Base-by-base conservation (phyloP, 2,797 vertebrate species). In the Hafferia zeledoni region DNA sequence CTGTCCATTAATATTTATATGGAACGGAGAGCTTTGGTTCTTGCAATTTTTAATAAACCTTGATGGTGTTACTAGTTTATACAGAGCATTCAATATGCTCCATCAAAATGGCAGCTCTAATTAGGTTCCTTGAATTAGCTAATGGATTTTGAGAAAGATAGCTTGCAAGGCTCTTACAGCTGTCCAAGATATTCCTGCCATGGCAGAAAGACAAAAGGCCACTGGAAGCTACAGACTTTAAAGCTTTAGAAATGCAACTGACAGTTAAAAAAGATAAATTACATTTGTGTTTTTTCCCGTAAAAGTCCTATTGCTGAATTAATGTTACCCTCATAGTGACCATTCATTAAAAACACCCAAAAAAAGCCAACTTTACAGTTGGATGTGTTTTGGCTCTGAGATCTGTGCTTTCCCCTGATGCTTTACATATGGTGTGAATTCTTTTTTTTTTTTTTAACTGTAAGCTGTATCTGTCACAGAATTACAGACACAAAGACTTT, bases 21-120 rank as follows among this genome's bases (percentile, higher is more conserved):
- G 96, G 80, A 97, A 93, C n/a, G 27, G 94, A 97, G 94, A 96
- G 97, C 98, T 98, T 97, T 96, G 96, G 97, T 96, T 95, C 96
- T 97, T 98, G 97, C 97, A 97, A 96, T 97, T 98, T 98, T 98
- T 98, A 98, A 98, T 99, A 99, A 99, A 99, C 98, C 99, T 99
- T 99, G 98, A 99, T 99, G 97, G 98, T 98, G 99, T 99, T 99
- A 98, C 98, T 98, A 98, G 98, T 99, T 98, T 98, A 97, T 98
- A 97, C 97, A 97, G 97, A 97, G 97, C 97, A 97, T 98, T 98
- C 98, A 95, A 95, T 98, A 96, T 96, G 97, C 98, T 99, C 98
- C 98, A 99, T 99, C 99, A 99, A 98, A 99, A 99, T 98, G 98
- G 98, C 99, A 99, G 98, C 97, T 97, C 98, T 99, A 99, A 99